Evolutionary conservation across 2,888 invertebrate genomes (phyloP).

Genomic region (Epistrophella euchroma): DNA sequence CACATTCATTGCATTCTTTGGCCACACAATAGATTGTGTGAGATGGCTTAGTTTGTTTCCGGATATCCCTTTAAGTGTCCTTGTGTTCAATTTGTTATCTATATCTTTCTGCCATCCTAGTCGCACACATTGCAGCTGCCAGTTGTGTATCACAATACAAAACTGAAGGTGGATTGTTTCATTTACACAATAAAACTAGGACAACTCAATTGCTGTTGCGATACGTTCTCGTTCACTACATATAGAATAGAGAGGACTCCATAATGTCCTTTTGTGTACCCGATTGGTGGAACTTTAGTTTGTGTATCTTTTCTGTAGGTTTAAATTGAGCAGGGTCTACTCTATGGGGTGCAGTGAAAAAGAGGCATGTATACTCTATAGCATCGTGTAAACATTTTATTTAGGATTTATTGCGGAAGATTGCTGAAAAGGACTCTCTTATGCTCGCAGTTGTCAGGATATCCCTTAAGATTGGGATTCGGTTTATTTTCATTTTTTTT

Average conservation of each 20-base stretch:
- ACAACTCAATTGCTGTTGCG: constrained; percentile 50
- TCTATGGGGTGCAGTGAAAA: constrained; percentile 21
- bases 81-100: constrained; percentile 67
- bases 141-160: constrained; percentile 9
- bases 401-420: constrained; percentile 62
- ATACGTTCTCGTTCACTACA: background rate
- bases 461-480: constrained; percentile 47
- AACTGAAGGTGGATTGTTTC: constrained; percentile 56
- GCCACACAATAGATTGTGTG: constrained; percentile 43
- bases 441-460: constrained; percentile 38
- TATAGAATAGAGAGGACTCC: constrained; percentile 30
- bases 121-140: constrained; percentile 34
- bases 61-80: constrained; percentile 69
- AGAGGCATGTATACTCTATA: constrained; percentile 21
- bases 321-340: background rate
- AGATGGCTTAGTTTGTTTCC: constrained; percentile 64
- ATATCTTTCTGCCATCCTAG: constrained; percentile 25
- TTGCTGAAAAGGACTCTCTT: constrained; percentile 47
- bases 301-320: background rate
- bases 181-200: constrained; percentile 64
- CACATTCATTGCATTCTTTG: constrained; percentile 56
- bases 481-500: constrained; percentile 6
- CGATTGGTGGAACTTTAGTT: constrained; percentile 45
- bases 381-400: constrained; percentile 57
- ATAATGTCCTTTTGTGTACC: constrained; percentile 62